Conservation (phyloP, 2,888 invertebrate genomes). For the Itoplectis maculator region DNA sequence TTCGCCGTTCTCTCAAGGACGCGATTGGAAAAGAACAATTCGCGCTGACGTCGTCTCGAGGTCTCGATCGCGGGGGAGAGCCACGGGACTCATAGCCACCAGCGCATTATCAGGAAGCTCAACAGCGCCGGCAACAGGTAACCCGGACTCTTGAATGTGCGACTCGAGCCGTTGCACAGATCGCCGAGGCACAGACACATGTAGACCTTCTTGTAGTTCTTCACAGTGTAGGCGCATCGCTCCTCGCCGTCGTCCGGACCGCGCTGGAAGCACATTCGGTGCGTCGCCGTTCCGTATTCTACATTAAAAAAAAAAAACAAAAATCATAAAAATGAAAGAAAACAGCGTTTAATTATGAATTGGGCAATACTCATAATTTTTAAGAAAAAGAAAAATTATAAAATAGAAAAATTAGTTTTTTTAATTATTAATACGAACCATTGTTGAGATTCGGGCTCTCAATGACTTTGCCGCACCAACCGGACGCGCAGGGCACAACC, state of each 20-base stretch:
- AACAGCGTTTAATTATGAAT: too few species aligned
- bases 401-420: too few species aligned
- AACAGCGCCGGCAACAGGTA: constrained; percentile 65
- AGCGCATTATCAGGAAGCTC: constrained; percentile 66
- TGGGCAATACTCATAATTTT: too few species aligned
- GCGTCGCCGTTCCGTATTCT: constrained; percentile 95
- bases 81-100: constrained; percentile 68
- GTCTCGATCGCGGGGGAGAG: background rate
- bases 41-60: too few species aligned
- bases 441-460: constrained; percentile 92
- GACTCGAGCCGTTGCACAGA: constrained; percentile 89
- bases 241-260: constrained; percentile 96
- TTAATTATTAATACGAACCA: constrained; percentile 85
- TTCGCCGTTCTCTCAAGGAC: background rate
- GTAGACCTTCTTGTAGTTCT: constrained; percentile 92
- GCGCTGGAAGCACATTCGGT: constrained; percentile 94
- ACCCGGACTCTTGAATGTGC: constrained; percentile 53
- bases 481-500: constrained; percentile 93
- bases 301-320: constrained; percentile 74
- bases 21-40: background rate
- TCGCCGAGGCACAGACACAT: constrained; percentile 97
- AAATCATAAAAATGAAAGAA: background rate
- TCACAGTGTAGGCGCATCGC: constrained; percentile 94
- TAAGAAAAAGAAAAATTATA: too few species aligned
- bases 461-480: constrained; percentile 96